Evolutionary conservation across 2,888 invertebrate genomes (phyloP).

Genomic region (Synanthedon andrenaeformis): DNA sequence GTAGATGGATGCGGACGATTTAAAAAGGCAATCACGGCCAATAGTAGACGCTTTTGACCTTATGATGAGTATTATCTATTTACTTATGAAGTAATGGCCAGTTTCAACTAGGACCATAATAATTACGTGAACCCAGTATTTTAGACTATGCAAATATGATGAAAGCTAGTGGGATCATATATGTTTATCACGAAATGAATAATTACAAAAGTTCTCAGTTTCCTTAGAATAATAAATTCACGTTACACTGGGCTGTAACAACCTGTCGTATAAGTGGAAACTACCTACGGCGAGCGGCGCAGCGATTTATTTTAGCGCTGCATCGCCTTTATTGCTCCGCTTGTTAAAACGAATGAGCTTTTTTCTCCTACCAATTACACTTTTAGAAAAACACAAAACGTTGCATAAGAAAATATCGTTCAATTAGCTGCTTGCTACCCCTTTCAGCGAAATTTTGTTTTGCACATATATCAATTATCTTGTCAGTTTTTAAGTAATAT

Average conservation of each 20-base stretch:
- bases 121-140: background rate
- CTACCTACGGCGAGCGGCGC: slow-evolving; percentile 27
- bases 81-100: too few relatives aligned
- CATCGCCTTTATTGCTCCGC: slow-evolving; percentile 42
- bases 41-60: too few relatives aligned
- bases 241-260: slow-evolving; percentile 29
- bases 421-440: too few relatives aligned
- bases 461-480: too few relatives aligned
- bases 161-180: background rate
- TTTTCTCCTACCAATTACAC: slow-evolving; percentile 34
- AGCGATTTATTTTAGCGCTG: slow-evolving; percentile 50
- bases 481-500: too few relatives aligned
- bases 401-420: too few relatives aligned
- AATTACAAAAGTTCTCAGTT: too few relatives aligned
- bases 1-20: too few relatives aligned
- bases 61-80: too few relatives aligned
- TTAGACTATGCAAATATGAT: background rate
- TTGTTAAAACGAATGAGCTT: slow-evolving; percentile 38
- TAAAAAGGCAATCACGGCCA: too few relatives aligned
- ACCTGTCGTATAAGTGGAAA: slow-evolving; percentile 34
- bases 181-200: background rate
- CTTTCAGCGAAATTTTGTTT: too few relatives aligned
- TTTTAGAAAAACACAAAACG: slow-evolving; percentile 12
- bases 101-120: too few relatives aligned
- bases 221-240: background rate